Percentiles rank a stretch among this genome's conserved stretches.
Conservation (phyloP, 64 coral and sea anemone species). For the Astreopora myriophthalma region DNA sequence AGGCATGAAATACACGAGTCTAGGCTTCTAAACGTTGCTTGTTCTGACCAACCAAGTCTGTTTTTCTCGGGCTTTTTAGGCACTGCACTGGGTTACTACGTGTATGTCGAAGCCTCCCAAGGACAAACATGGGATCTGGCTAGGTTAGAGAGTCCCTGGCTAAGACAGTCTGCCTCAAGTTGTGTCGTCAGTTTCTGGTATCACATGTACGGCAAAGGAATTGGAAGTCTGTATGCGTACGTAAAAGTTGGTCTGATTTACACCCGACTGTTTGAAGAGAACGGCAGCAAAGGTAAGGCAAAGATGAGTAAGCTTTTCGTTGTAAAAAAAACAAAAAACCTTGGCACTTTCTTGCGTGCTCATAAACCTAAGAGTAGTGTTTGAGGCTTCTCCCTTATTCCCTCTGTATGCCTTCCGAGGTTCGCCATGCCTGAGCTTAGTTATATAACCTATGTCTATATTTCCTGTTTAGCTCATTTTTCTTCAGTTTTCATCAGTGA, state of each 20-base stretch:
- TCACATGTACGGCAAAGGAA: constrained; percentile 94
- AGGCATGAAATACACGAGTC: too few relatives aligned
- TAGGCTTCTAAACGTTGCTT: neutral
- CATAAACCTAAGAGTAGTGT: too few relatives aligned
- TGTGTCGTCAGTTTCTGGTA: constrained; percentile 96
- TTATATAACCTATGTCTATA: too few relatives aligned
- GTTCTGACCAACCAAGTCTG: neutral
- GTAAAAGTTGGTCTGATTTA: constrained; percentile 76
- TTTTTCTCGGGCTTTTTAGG: constrained; percentile 45
- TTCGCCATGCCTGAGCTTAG: too few relatives aligned
- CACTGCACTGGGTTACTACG: constrained; percentile 88
- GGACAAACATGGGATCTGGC: constrained; percentile 82
- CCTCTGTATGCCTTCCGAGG: too few relatives aligned
- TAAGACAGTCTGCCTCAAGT: constrained; percentile 74
- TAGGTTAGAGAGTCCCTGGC: constrained; percentile 73
- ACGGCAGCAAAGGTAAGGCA: constrained; percentile 85
- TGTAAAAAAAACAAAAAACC: too few relatives aligned
- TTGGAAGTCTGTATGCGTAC: constrained; percentile 85
- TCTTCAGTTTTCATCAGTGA: too few relatives aligned
- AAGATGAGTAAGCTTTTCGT: too few relatives aligned
- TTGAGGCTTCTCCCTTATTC: too few relatives aligned
- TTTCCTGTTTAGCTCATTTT: too few relatives aligned
- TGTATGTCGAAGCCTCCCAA: constrained; percentile 97
- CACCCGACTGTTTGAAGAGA: constrained; percentile 63
- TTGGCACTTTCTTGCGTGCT: too few relatives aligned